Percentiles rank a stretch among this genome's conserved stretches.
These are phyloP conservation scores for Drosophila basisetae DNA, from an alignment of 2,888 invertebrate genomes.

Conservation along the genomic window DNA sequence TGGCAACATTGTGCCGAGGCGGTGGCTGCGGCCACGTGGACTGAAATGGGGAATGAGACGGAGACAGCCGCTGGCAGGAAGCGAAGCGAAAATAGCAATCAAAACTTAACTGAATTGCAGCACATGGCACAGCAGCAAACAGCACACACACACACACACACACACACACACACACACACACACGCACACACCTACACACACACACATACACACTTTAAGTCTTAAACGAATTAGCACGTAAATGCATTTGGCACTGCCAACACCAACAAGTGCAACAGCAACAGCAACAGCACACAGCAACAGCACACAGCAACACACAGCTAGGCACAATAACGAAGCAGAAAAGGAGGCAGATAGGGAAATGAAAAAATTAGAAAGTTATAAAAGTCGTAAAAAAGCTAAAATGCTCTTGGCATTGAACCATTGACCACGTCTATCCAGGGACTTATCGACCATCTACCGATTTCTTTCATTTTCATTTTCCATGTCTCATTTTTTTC, in stretches of 20 bases:
- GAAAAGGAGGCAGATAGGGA: background rate
- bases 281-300: background rate
- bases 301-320: background rate
- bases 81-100: conserved; percentile 80
- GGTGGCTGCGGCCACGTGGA: background rate
- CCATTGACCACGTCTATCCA: background rate
- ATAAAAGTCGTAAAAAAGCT: conserved; percentile 5
- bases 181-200: background rate
- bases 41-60: background rate
- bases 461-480: background rate
- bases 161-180: background rate
- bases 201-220: conserved; percentile 27
- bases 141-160: conserved; percentile 10
- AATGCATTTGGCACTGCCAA: conserved; percentile 67
- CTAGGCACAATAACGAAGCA: conserved; percentile 15
- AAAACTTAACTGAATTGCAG: conserved; percentile 80
- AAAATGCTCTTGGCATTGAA: conserved; percentile 16
- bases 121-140: conserved; percentile 25
- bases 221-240: conserved; percentile 74
- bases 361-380: conserved; percentile 2
- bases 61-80: conserved; percentile 59
- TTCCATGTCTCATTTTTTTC: background rate
- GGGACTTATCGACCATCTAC: background rate
- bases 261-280: conserved; percentile 28
- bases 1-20: conserved; percentile 66